Base-by-base conservation (phyloP, 2,888 invertebrate genomes). In the Agriopis aurantiaria region DNA sequence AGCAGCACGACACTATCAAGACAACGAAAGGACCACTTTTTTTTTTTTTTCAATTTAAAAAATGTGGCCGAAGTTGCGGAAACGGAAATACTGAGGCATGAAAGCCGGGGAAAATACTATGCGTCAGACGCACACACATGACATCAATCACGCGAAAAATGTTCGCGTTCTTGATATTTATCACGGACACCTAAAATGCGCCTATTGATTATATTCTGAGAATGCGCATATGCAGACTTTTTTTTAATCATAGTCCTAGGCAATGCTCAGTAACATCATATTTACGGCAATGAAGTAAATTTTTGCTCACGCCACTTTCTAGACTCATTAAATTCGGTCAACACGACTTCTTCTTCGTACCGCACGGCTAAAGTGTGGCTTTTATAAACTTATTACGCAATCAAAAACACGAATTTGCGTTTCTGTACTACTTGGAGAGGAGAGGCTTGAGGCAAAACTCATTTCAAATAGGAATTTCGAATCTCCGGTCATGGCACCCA, bases 371-470 rank as follows among this genome's bases (percentile, higher is more conserved):
- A 69, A 75, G 57, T 71, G 67, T 61, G 68, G 49, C 65, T 77
- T 79, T 78, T 81, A 77, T 80, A 82, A 82, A 83, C 81, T 75
- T 79, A 88, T 90, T 90, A 90, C 90, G 88, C 82, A 91, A 91
- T 85, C 75, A 79, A 80, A 80, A 83, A 82, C 78, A 81, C 75
- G 79, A 71, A 53, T 62, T 40, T 53, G 45, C 62, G 43, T 53
- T 62, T 23, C 41, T 51, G 75, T 58, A 73, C 46, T 58, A 46
- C 41, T 41, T 40, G 61, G 60, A 66, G 45, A 17, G n/a, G 46
- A 57, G 51, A 52, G 49, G 57, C 62, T 71, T 46, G 66, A 73
- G 65, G 80, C 78, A 79, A 80, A 78, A 83, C 78, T 81, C 80
- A 82, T 84, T 82, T 80, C 80, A 82, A 85, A 85, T 87, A 81